A percentile compares a stretch with the other conserved stretches of the same genome.
Conservation (phyloP, 1,140 invertebrate species). For the Periplaneta americana region DNA sequence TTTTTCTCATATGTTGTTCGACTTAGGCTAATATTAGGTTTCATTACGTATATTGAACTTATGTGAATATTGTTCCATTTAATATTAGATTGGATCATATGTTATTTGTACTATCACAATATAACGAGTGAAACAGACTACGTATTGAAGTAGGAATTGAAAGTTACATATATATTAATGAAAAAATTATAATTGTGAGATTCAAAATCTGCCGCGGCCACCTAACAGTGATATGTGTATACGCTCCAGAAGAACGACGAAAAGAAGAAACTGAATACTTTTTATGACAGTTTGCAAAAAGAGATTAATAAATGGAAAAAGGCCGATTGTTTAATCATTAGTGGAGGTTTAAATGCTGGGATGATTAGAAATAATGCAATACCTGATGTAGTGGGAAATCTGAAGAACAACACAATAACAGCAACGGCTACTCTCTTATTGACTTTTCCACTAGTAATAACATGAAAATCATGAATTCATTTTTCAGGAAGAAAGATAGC, state of each 20-base stretch:
- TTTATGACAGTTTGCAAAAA: neutral
- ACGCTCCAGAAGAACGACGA: neutral
- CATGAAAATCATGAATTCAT: neutral
- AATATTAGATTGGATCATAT: no score
- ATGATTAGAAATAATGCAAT: neutral
- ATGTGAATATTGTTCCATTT: no score
- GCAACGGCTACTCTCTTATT: neutral
- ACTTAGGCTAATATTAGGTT: no score
- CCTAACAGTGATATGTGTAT: neutral
- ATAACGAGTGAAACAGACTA: no score
- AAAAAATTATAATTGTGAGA: neutral
- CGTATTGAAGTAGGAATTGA: neutral
- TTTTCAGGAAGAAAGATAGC: neutral
- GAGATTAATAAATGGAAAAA: neutral
- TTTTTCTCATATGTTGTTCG: no score
- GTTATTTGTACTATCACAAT: no score
- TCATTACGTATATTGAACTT: no score
- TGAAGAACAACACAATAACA: neutral
- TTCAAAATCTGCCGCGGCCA: neutral
- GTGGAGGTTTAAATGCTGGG: neutral
- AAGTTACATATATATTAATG: neutral
- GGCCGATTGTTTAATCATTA: neutral
- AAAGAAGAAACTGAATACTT: neutral
- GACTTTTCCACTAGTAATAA: neutral
- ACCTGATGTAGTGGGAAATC: neutral